Conservation (phyloP, 2,888 invertebrate species). For the Toxonevra muliebris region DNA sequence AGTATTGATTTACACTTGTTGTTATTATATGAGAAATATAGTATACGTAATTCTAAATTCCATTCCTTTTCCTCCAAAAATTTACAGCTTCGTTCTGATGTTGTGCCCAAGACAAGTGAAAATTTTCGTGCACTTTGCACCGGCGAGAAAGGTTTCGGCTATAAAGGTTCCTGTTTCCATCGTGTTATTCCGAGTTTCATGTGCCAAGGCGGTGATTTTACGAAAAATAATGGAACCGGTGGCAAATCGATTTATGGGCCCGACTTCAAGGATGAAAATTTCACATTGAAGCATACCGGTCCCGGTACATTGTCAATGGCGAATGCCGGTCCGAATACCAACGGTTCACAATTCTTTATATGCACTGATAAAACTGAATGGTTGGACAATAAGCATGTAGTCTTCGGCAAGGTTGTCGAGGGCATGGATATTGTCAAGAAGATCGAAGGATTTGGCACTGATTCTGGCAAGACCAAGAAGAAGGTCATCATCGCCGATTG, state of each 20-base stretch:
- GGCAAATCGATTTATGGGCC: constrained; percentile 95
- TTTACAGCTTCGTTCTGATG: constrained; percentile 82
- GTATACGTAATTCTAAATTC: constrained; percentile 2
- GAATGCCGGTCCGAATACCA: constrained; percentile 91
- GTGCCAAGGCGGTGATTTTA: constrained; percentile 94
- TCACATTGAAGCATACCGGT: constrained; percentile 88
- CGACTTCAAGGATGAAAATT: constrained; percentile 95
- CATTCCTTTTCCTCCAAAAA: constrained; percentile 4
- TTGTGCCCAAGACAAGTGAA: constrained; percentile 91
- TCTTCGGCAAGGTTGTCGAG: constrained; percentile 86
- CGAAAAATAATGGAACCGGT: constrained; percentile 89
- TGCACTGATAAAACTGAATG: constrained; percentile 89
- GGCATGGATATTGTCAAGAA: constrained; percentile 89
- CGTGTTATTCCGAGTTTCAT: constrained; percentile 94
- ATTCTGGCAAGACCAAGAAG: constrained; percentile 81
- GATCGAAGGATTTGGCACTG: constrained; percentile 80
- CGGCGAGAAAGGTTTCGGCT: constrained; percentile 90
- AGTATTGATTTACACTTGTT: too few relatives aligned
- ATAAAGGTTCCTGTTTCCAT: constrained; percentile 89
- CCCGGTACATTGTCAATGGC: constrained; percentile 93
- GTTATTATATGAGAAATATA: background rate
- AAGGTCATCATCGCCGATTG: constrained; percentile 79
- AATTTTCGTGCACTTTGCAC: constrained; percentile 95
- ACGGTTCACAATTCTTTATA: constrained; percentile 95
- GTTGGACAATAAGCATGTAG: constrained; percentile 91